Conservation (phyloP, 2,888 invertebrate genomes). For the Steinernema hermaphroditum region DNA sequence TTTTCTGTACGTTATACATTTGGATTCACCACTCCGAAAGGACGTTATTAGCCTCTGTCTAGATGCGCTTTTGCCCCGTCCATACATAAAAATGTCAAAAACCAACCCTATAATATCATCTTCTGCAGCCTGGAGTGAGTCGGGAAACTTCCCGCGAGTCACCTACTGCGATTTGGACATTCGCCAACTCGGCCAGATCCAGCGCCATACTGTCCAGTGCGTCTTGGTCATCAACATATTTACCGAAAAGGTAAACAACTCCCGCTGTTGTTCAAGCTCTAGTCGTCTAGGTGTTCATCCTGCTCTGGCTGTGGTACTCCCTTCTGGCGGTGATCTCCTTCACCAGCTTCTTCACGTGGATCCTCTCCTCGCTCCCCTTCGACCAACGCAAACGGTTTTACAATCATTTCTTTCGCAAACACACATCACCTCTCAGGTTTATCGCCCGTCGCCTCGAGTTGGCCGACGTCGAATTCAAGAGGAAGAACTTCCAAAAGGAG, state of each 20-base stretch:
- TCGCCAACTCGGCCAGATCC: conserved; percentile 59
- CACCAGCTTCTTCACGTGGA: conserved; percentile 58
- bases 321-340: conserved; percentile 52
- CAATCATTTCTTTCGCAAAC: background rate
- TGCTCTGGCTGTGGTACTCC: conserved; percentile 66
- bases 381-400: conserved; percentile 52
- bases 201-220: conserved; percentile 66
- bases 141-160: conserved; percentile 65
- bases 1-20: too few relatives aligned
- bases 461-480: conserved; percentile 63
- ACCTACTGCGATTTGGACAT: conserved; percentile 65
- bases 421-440: too few relatives aligned
- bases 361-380: conserved; percentile 55
- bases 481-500: conserved; percentile 43
- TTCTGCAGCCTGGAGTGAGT: conserved; percentile 61
- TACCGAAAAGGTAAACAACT: conserved; percentile 59
- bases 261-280: background rate
- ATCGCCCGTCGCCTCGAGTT: conserved; percentile 62
- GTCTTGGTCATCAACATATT: conserved; percentile 66
- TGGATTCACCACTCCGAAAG: too few relatives aligned
- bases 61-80: too few relatives aligned
- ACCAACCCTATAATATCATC: too few relatives aligned
- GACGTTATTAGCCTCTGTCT: too few relatives aligned
- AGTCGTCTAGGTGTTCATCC: conserved; percentile 59
- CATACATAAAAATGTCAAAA: too few relatives aligned